Percentiles rank a stretch among this genome's conserved stretches.
Evolutionary conservation across 1,140 invertebrate genomes (phyloP).

Genomic region (Tetraneura akinire): DNA sequence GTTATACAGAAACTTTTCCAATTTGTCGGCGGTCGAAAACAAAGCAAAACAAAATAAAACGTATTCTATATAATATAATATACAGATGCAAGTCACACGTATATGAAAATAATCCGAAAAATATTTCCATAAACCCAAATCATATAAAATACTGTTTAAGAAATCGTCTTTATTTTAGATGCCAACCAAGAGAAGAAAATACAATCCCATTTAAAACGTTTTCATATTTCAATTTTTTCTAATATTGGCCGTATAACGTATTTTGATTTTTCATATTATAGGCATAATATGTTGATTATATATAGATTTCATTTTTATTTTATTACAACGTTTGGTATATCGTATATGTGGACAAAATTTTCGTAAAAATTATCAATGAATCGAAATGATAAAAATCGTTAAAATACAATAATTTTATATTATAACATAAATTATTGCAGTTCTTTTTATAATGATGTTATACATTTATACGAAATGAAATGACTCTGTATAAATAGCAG

Average conservation of each 20-base stretch:
- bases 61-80: too few species aligned
- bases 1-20: constrained; percentile 10
- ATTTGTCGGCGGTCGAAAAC: background rate
- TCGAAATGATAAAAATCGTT: too few species aligned
- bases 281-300: background rate
- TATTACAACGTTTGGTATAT: too few species aligned
- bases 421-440: too few species aligned
- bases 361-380: too few species aligned
- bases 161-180: constrained; percentile 18
- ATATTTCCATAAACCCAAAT: constrained; percentile 35
- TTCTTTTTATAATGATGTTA: too few species aligned
- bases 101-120: background rate
- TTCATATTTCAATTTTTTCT: too few species aligned
- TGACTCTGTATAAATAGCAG: too few species aligned
- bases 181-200: background rate
- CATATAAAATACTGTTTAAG: constrained; percentile 4
- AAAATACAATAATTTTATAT: too few species aligned
- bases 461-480: too few species aligned
- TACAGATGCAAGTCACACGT: too few species aligned
- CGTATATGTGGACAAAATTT: too few species aligned
- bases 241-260: background rate
- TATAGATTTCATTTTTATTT: background rate
- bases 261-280: background rate
- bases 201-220: background rate
- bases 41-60: constrained; percentile 1